Evolutionary conservation across 2,797 vertebrate species (phyloP).

Genomic region (Syncerus caffer): DNA sequence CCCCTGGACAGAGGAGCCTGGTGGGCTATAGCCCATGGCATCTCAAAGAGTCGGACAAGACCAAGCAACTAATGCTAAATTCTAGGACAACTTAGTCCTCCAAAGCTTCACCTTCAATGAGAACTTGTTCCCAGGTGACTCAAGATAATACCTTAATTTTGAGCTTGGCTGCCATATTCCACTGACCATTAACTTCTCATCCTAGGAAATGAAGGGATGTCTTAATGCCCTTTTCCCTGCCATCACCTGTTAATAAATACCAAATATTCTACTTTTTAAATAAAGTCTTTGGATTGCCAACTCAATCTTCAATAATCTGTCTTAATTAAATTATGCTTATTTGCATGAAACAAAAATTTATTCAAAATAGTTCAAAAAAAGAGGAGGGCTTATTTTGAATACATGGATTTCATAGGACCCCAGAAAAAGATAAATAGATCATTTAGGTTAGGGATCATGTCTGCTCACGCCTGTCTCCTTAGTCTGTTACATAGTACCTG

Average conservation of each 20-base stretch:
- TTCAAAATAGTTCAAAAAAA: neutral
- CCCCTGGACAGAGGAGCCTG: neutral
- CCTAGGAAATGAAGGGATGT: neutral
- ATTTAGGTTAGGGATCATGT: neutral
- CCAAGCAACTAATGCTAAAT: neutral
- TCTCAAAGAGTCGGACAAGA: neutral
- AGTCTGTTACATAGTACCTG: neutral
- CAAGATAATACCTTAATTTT: neutral
- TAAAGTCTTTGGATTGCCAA: neutral
- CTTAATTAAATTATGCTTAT: constrained; percentile 6
- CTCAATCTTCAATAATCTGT: neutral
- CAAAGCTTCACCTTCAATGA: neutral
- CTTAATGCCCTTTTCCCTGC: neutral
- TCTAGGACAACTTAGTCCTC: neutral
- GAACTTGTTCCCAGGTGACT: neutral
- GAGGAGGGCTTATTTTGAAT: constrained; percentile 1
- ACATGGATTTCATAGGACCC: neutral
- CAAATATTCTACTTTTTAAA: neutral
- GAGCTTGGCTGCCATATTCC: neutral
- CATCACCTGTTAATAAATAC: neutral
- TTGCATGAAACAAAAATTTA: neutral
- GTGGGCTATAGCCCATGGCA: neutral
- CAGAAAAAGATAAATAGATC: neutral
- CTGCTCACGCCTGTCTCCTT: neutral
- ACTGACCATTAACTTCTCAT: neutral